Evolutionary conservation across 2,888 invertebrate species (phyloP).

Genomic region (Trichacis sp.): DNA sequence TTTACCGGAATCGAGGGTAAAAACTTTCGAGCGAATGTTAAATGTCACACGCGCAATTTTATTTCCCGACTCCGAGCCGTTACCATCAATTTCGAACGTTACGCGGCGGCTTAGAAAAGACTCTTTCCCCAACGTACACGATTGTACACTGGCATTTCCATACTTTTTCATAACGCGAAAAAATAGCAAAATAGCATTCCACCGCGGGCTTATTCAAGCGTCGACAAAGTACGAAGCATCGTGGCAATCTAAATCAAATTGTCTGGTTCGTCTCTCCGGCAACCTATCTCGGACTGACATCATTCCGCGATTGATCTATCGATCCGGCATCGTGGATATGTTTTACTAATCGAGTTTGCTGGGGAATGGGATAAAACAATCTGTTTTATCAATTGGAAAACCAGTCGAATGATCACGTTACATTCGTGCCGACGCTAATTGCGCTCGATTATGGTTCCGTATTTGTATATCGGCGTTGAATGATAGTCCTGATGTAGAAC

Average conservation of each 20-base stretch:
- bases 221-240: neutral
- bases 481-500: no score
- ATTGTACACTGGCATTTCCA: neutral
- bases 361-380: no score
- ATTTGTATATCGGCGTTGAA: no score
- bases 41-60: conserved; percentile 1
- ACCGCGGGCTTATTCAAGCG: neutral
- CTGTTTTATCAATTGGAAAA: no score
- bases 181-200: neutral
- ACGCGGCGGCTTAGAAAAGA: neutral
- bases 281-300: neutral
- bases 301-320: no score
- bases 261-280: neutral
- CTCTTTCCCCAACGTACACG: neutral
- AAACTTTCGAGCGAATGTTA: neutral
- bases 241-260: neutral
- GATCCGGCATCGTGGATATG: no score
- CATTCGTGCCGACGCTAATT: no score
- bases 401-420: no score
- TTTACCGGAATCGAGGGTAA: neutral
- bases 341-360: no score
- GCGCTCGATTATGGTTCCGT: no score
- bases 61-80: neutral
- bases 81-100: neutral
- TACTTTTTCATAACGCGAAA: neutral